Conservation (phyloP, 2,888 invertebrate genomes). For the Notodonta dromedarius region DNA sequence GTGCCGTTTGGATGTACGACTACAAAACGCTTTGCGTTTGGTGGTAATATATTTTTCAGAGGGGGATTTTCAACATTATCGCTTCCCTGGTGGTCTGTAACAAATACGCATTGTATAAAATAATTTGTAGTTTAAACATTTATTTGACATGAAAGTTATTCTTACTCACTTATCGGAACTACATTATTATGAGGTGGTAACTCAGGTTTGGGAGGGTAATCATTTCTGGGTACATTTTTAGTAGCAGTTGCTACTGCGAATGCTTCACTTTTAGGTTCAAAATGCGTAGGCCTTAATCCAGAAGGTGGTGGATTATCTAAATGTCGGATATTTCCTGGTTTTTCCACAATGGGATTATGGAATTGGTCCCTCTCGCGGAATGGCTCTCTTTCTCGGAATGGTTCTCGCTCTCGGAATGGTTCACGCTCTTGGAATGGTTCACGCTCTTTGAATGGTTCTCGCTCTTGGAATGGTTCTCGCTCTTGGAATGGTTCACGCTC, state of each 20-base stretch:
- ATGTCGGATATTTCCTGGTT: conserved; percentile 9
- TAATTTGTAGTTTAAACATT: not conserved
- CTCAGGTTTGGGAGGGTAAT: not conserved
- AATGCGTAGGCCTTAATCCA: not conserved
- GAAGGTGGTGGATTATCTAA: not conserved
- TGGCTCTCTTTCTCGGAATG: not conserved
- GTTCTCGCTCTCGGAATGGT: not conserved
- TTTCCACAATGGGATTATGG: conserved; percentile 11
- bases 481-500: not conserved
- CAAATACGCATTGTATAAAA: not conserved
- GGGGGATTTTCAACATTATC: conserved; percentile 9
- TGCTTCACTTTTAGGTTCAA: conserved; percentile 9
- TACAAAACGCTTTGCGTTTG: conserved; percentile 40
- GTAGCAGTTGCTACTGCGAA: not conserved
- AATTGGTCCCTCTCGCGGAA: conserved; percentile 4
- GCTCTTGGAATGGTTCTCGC: not conserved
- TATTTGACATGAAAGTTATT: not conserved
- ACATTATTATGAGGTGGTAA: not conserved
- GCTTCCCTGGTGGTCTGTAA: conserved; percentile 19
- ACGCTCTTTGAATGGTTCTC: not conserved
- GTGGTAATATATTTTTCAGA: conserved; percentile 28
- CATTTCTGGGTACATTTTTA: not conserved
- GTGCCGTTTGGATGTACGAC: conserved; percentile 57
- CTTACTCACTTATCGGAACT: not conserved
- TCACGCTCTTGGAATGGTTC: not conserved